Conservation (phyloP, 1,140 invertebrate genomes). For the Theocolax elegans region DNA sequence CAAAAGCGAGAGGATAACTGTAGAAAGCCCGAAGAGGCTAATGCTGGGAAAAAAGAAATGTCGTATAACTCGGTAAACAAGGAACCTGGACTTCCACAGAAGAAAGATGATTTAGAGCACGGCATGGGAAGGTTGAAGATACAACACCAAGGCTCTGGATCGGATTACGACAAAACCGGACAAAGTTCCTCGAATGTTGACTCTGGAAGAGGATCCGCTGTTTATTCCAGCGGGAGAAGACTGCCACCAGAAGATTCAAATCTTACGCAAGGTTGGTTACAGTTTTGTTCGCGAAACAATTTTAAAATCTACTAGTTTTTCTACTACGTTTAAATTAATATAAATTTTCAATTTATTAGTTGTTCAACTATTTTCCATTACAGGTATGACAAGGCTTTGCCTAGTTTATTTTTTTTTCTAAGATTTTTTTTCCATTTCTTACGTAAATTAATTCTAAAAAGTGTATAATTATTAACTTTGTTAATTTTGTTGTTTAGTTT, state of each 20-base stretch:
- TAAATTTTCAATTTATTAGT: background rate
- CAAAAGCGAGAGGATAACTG: background rate
- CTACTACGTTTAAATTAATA: background rate
- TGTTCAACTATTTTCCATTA: too few species aligned
- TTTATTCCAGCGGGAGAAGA: constrained; percentile 77
- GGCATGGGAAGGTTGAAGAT: constrained; percentile 65
- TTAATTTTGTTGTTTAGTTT: too few species aligned
- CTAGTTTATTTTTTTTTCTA: background rate
- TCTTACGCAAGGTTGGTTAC: background rate
- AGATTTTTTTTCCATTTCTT: background rate
- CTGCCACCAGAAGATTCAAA: constrained; percentile 59
- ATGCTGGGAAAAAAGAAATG: background rate
- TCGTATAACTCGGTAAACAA: background rate
- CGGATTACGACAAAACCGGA: constrained; percentile 79
- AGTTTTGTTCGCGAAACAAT: background rate
- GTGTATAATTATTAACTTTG: too few species aligned
- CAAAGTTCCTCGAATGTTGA: constrained; percentile 78
- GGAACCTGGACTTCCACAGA: constrained; percentile 49
- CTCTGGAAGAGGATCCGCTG: constrained; percentile 80
- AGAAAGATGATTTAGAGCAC: constrained; percentile 60
- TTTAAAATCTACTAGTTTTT: background rate
- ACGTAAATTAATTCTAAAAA: background rate
- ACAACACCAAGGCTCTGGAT: constrained; percentile 70
- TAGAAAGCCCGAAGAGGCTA: background rate
- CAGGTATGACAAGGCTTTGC: too few species aligned